Evolutionary conservation across 2,797 vertebrate species (phyloP), one percentile per base, ranked within the genome.

Genomic region (Crax fasciolata): DNA sequence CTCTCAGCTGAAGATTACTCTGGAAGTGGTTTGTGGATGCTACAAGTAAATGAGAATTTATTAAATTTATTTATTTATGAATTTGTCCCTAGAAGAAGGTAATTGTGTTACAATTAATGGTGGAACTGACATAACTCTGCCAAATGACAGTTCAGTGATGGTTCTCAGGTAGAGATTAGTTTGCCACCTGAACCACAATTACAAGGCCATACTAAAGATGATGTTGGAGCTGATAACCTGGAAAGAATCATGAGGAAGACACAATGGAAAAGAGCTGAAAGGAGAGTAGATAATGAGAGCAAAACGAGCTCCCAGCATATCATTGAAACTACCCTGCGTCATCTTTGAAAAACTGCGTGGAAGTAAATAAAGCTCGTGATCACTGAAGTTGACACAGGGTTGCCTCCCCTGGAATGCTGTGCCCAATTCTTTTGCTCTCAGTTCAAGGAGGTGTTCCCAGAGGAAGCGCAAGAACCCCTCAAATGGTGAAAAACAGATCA

Each of bases 361-460:
- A 43, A 68, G 20, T 28, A 23, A 24, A 18, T 3, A 61, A 28
- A 43, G 24, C 20, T 32, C n/a, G 6, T 7, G 46, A 9, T 65
- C 51, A 19, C 13, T 70, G 51, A 86, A 59, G 9, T 13, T 73
- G 66, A 23, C 39, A 66, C 13, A 38, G 10, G 3, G 44, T 58
- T 87, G 18, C 9, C 51, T 79, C 20, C 49, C 12, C 9, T n/a
- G 32, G 43, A 58, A 58, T 2, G 7, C 12, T 1, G 0, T 63
- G 13, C 30, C 27, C 6, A 35, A 3, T 43, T 81, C 30, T 68
- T 7, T n/a, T 7, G 5, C 15, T 61, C 30, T 19, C 0, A 0
- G 18, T 55, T 73, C 61, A 51, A 85, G 17, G 14, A 87, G 9
- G 5, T 2, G 13, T 35, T 89, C 32, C 51, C 49, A 85, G 41